Conservation (phyloP, 2,797 vertebrate genomes). For the Lithobates sylvaticus region DNA sequence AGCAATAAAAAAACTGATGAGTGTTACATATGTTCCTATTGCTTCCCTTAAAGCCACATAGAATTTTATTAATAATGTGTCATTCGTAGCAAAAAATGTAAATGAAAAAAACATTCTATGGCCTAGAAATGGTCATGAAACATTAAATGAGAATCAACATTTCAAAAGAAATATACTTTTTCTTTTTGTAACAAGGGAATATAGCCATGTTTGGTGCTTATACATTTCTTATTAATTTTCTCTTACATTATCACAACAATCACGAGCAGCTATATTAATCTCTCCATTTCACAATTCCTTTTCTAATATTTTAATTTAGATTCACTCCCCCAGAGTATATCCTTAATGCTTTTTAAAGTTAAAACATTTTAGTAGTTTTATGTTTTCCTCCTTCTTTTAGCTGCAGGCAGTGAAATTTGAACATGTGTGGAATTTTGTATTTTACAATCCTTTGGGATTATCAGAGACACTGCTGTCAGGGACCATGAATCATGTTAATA, state of each 20-base stretch:
- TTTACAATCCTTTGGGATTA: conserved; percentile 83
- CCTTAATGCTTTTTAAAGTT: conserved; percentile 87
- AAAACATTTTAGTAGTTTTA: conserved; percentile 86
- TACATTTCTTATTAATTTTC: conserved; percentile 67
- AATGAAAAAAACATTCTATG: too few relatives aligned
- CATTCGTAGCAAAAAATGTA: neutral
- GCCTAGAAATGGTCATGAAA: conserved; percentile 1
- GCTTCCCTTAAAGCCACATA: neutral
- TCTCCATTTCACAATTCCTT: conserved; percentile 83
- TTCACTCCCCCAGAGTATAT: conserved; percentile 80
- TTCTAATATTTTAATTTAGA: conserved; percentile 87
- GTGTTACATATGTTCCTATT: conserved; percentile 60
- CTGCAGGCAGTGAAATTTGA: conserved; percentile 86
- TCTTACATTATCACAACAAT: conserved; percentile 83
- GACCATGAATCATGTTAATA: conserved; percentile 86
- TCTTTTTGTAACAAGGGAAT: neutral
- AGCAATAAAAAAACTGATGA: conserved; percentile 62
- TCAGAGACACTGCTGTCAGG: conserved; percentile 84
- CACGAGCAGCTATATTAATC: conserved; percentile 85
- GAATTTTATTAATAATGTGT: neutral
- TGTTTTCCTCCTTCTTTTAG: conserved; percentile 79
- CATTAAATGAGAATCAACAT: neutral
- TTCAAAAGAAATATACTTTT: conserved; percentile 11
- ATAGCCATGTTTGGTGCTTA: neutral
- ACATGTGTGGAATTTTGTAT: conserved; percentile 84